A percentile compares a stretch with the other conserved stretches of the same genome.
Conservation (phyloP, 2,888 invertebrate genomes). For the Blastobasis lacticolella region DNA sequence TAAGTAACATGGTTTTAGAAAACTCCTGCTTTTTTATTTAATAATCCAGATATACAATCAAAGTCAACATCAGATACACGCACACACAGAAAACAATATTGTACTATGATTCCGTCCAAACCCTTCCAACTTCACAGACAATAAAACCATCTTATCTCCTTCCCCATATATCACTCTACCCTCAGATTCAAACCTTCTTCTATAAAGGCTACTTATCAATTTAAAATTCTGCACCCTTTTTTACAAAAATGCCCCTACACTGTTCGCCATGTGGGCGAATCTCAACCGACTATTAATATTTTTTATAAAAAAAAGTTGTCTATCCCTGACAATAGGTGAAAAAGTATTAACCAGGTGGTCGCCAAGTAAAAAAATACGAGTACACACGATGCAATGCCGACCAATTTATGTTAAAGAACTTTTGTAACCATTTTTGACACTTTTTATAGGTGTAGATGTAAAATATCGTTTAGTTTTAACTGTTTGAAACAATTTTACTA, state of each 20-base stretch:
- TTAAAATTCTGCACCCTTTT: constrained; percentile 42
- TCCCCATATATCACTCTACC: constrained; percentile 41
- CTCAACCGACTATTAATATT: constrained; percentile 26
- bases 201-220: constrained; percentile 39
- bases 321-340: constrained; percentile 46
- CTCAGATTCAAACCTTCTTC: constrained; percentile 24
- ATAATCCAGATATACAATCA: no score
- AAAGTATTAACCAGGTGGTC: constrained; percentile 55
- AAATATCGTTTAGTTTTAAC: no score
- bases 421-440: no score
- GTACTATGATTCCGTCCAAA: no score
- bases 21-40: no score
- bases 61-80: no score
- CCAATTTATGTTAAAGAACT: no score
- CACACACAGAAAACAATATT: no score
- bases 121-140: constrained; percentile 19
- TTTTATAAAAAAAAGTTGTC: constrained; percentile 56
- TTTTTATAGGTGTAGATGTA: no score
- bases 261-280: constrained; percentile 21
- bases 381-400: no score
- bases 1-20: no score
- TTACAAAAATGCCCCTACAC: constrained; percentile 25
- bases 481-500: no score
- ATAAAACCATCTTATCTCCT: constrained; percentile 40
- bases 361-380: not conserved